Evolutionary conservation across 2,113 vertebrate species (phyloP), one percentile per base, ranked within the genome.

Genomic region (Vombatus ursinus): DNA sequence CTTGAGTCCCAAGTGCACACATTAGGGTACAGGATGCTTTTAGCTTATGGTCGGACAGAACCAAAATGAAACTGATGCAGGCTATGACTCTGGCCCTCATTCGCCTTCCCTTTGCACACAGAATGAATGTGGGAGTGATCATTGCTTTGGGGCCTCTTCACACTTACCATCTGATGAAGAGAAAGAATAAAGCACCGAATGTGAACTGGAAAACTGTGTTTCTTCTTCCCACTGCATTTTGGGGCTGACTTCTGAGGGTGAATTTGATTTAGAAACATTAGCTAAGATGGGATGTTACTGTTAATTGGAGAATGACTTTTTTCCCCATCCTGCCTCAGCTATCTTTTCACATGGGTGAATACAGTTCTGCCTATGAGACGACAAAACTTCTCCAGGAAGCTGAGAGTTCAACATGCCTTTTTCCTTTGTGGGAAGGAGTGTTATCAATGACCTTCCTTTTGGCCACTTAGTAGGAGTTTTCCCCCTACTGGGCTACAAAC

Each of bases 361-460:
- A 61, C n/a, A 96, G 57, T 93, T 94, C 94, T 96, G 92, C 95
- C 92, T 94, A 92, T 92, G 22, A 53, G 94, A 93, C 95, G 52
- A 53, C 52, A 94, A 92, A 96, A 95, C 96, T 95, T n/a, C n/a
- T n/a, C 97, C 51, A 93, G 91, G 95, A 98, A 94, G 91, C 91
- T 97, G 95, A 95, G 90, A 89, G 97, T 97, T 98, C 96, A 95
- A 97, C 97, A 97, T 97, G 97, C 98, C 98, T 98, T 98, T 97
- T 98, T 98, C 96, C 97, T 98, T 96, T 97, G 89, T 94, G 97
- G 98, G 96, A 98, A 97, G 96, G 96, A 96, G 77, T 84, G 28
- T 91, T 96, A 96, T 93, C 98, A 93, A 1, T 94, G 92, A 90
- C 94, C 94, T 97, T 95, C 95, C 94, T 97, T 96, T 93, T 97